Base-by-base conservation (phyloP, 2,113 vertebrate species). In the Gallinago jamesoni region DNA sequence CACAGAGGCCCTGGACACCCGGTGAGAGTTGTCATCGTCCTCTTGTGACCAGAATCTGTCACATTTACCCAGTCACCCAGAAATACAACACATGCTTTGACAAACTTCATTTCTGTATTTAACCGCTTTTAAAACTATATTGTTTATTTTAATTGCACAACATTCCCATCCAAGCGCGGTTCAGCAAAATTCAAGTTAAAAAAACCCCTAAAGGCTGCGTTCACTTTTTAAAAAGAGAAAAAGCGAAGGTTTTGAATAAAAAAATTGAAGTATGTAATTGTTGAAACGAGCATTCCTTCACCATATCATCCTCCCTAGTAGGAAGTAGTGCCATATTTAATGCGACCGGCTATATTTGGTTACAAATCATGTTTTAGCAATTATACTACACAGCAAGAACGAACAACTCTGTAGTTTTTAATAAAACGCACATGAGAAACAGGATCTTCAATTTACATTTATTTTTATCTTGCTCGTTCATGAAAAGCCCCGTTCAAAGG, bases 331-430 rank as follows among this genome's bases (percentile, higher is more conserved):
- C 78, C 95, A 62, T 89, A 85, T 91, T 93, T 93, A 96, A 94
- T 91, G 80, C 74, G 53, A 94, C 81, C 80, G 64, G 87, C 91
- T 96, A 96, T 97, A 96, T 96, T 97, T 96, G 96, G 95, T 95
- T 94, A 91, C 95, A 93, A 92, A 95, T 97, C 95, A 97, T 96
- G 66, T 96, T 96, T 96, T 97, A 96, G 93, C 95, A 96, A 96
- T 96, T 95, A 97, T 80, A 94, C 81, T 84, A 93, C 94, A 93
- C 94, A 97, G 95, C 94, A 91, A 96, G 96, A 96, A 94, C 43
- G 89, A 97, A 94, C 59, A 94, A 92, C 95, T 95, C 95, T 91
- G 70, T 87, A 92, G 86, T 89, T 94, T 95, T 93, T 95, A 95
- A 96, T 96, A 96, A 94, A 97, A 96, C 33, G 59, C 95, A 96